Conservation (phyloP, 2,888 invertebrate species). For the Onchidella celtica region DNA sequence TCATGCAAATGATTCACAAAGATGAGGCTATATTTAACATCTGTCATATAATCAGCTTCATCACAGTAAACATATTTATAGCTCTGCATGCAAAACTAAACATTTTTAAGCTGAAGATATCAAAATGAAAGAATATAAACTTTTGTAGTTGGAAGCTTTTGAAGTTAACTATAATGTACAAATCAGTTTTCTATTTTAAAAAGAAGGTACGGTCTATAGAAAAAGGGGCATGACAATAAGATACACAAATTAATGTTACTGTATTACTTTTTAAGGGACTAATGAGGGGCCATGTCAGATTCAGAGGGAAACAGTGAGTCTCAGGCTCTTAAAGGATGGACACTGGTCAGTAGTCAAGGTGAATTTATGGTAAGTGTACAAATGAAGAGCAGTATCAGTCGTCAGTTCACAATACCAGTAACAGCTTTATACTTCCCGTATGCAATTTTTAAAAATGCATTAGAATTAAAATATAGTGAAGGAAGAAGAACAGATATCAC, state of each 20-base stretch:
- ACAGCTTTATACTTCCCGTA: neutral
- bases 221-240: neutral
- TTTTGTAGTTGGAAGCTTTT: no score
- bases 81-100: no score
- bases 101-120: neutral
- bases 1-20: no score
- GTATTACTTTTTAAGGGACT: neutral
- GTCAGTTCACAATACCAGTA: neutral
- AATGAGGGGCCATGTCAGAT: conserved; percentile 38
- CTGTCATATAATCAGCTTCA: no score
- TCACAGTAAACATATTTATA: no score
- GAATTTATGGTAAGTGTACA: conserved; percentile 49
- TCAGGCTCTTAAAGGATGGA: conserved; percentile 43
- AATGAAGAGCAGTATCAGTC: neutral
- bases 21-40: no score
- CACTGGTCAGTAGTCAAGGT: conserved; percentile 51
- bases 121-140: neutral
- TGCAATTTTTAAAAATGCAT: neutral
- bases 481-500: neutral
- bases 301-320: conserved; percentile 7
- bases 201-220: no score
- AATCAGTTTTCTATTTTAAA: no score
- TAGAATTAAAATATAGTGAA: neutral
- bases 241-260: neutral
- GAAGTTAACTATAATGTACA: no score